These are phyloP conservation scores for Psophia crepitans DNA, from an alignment of 2,113 vertebrate genomes.

Conservation along the genomic window DNA sequence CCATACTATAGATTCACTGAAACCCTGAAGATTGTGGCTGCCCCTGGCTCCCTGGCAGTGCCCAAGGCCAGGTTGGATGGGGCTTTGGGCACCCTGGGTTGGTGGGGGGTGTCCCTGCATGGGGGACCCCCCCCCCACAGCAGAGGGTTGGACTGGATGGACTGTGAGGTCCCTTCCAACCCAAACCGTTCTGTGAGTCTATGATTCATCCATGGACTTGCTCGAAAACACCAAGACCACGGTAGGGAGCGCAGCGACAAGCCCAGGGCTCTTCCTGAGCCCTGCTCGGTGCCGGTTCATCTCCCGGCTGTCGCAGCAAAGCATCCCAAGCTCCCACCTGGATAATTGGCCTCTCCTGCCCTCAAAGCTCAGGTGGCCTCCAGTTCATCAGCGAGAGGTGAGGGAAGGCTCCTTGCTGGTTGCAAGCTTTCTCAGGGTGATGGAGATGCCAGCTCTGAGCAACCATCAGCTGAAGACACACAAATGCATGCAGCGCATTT, in stretches of 20 bases:
- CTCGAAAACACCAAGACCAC: background rate
- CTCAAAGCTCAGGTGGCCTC: background rate
- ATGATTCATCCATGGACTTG: background rate
- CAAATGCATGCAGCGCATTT: background rate
- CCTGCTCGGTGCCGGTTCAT: background rate
- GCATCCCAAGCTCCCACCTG: background rate
- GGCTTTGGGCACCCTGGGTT: too few relatives aligned
- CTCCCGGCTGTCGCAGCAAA: fast-evolving
- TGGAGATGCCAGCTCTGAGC: background rate
- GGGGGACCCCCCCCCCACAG: too few relatives aligned
- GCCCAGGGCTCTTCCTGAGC: background rate
- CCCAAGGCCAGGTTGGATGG: too few relatives aligned
- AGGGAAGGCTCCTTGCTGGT: background rate
- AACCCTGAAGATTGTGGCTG: background rate
- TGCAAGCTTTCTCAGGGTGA: background rate
- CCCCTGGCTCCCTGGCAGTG: too few relatives aligned
- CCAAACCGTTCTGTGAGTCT: too few relatives aligned
- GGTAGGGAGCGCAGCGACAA: fast-evolving
- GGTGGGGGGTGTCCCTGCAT: too few relatives aligned
- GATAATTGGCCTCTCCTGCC: background rate
- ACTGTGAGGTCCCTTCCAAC: too few relatives aligned
- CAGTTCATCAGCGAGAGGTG: background rate
- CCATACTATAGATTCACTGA: background rate
- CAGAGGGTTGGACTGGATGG: too few relatives aligned
- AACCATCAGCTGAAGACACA: background rate